A percentile compares a stretch with the other conserved stretches of the same genome.
Evolutionary conservation across 2,888 invertebrate species (phyloP).

Genomic region (Lepidocyrtinus sp.): DNA sequence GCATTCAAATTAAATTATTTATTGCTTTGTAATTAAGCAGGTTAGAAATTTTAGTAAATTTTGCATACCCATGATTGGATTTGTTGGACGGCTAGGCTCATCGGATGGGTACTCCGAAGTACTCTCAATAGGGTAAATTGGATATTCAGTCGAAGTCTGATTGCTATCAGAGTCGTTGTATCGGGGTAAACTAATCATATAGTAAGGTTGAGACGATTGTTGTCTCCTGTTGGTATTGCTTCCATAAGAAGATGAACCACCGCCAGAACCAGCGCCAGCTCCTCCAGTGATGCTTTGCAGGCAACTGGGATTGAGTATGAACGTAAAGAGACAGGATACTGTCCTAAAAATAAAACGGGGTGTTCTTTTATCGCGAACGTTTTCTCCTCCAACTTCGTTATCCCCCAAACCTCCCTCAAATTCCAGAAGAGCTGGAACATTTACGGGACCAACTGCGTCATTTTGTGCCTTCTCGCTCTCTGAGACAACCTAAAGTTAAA

Average conservation of each 20-base stretch:
- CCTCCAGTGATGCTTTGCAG: slow-evolving; percentile 36
- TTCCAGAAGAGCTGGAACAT: slow-evolving; percentile 41
- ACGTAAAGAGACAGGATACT: slow-evolving; percentile 62
- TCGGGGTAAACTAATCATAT: slow-evolving; percentile 42
- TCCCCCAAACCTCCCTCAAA: slow-evolving; percentile 58
- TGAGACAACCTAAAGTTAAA: slow-evolving; percentile 24
- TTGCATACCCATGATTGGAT: slow-evolving; percentile 41
- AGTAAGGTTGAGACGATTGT: slow-evolving; percentile 35
- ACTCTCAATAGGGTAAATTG: slow-evolving; percentile 57
- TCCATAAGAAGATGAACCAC: slow-evolving; percentile 11
- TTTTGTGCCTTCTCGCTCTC: slow-evolving; percentile 26
- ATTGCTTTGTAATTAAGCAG: too few species aligned
- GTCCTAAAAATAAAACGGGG: slow-evolving; percentile 53
- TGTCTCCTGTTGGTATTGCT: slow-evolving; percentile 35
- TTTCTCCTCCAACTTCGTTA: slow-evolving; percentile 15
- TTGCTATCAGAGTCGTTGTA: slow-evolving; percentile 58
- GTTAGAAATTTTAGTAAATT: too few species aligned
- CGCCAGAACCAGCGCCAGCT: slow-evolving; percentile 9
- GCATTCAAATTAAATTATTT: background rate
- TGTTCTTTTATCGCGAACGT: slow-evolving; percentile 59
- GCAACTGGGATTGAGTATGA: slow-evolving; percentile 63
- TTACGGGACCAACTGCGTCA: slow-evolving; percentile 27
- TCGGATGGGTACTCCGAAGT: slow-evolving; percentile 53
- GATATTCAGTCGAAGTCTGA: slow-evolving; percentile 45
- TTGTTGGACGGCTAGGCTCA: slow-evolving; percentile 37